Conservation (phyloP, 1,140 invertebrate species). For the Procambarus virginalis region DNA sequence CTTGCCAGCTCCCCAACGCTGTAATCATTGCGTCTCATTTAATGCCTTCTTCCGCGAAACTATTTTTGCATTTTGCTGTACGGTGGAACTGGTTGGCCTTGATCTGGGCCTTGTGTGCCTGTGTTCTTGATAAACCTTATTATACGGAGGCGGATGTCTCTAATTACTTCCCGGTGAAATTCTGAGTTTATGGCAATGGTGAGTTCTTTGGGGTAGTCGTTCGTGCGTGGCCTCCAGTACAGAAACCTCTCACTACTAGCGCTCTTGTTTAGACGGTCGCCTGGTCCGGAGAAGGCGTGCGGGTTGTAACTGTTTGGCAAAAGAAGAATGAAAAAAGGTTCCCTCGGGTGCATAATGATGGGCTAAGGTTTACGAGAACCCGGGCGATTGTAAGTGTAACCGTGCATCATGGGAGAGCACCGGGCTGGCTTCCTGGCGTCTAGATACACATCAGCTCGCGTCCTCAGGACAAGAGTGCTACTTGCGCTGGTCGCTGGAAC, state of each 20-base stretch:
- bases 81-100: neutral
- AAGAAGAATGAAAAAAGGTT: neutral
- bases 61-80: conserved; percentile 23
- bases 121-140: neutral
- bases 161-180: neutral
- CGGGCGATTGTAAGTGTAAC: conserved; percentile 11
- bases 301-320: neutral
- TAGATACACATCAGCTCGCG: neutral
- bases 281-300: neutral
- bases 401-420: neutral
- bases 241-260: neutral
- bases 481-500: neutral
- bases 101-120: neutral
- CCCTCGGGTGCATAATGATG: conserved; percentile 26
- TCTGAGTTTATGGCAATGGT: neutral
- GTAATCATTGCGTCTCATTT: conserved; percentile 28
- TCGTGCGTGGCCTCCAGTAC: neutral
- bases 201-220: neutral
- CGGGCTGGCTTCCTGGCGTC: neutral
- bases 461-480: neutral
- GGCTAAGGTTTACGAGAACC: conserved; percentile 5
- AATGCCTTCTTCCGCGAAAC: conserved; percentile 8
- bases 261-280: neutral
- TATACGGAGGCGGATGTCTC: neutral
- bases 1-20: conserved; percentile 8